Conservation (phyloP, 2,888 invertebrate species). For the Platycnemis pennipes region DNA sequence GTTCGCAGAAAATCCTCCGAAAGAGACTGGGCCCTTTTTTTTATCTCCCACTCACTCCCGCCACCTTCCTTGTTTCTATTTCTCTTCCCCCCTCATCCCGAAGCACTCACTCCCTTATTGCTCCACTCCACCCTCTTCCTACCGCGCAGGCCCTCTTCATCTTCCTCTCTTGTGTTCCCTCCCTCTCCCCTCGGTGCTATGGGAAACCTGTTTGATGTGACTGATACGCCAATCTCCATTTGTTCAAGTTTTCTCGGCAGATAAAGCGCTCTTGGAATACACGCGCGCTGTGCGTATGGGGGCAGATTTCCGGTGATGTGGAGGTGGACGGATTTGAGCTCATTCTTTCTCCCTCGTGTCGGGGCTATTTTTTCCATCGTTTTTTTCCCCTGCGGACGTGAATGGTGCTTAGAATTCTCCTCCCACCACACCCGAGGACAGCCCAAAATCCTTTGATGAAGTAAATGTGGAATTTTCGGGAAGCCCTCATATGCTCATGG, state of each 20-base stretch:
- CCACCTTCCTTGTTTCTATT: constrained; percentile 31
- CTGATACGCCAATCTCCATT: constrained; percentile 64
- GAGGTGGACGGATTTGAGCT: not conserved
- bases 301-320: constrained; percentile 25
- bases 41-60: not conserved
- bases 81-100: not conserved
- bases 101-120: not conserved
- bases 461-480: not conserved
- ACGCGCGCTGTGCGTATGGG: constrained; percentile 22
- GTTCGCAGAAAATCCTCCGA: constrained; percentile 37
- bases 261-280: constrained; percentile 26
- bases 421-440: not conserved
- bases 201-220: constrained; percentile 65
- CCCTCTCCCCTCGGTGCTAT: constrained; percentile 17
- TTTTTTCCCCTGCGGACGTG: not conserved
- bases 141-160: not conserved
- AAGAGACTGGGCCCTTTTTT: not conserved
- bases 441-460: not conserved
- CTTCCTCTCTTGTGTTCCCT: not conserved
- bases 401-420: not conserved
- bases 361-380: not conserved
- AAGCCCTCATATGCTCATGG: not conserved
- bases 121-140: not conserved
- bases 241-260: constrained; percentile 44
- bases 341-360: not conserved